Percentiles rank a stretch among this genome's conserved stretches.
These are phyloP conservation scores for Helicolenus hilgendorfi DNA, from an alignment of 2,797 vertebrate species.

Conservation along the genomic window DNA sequence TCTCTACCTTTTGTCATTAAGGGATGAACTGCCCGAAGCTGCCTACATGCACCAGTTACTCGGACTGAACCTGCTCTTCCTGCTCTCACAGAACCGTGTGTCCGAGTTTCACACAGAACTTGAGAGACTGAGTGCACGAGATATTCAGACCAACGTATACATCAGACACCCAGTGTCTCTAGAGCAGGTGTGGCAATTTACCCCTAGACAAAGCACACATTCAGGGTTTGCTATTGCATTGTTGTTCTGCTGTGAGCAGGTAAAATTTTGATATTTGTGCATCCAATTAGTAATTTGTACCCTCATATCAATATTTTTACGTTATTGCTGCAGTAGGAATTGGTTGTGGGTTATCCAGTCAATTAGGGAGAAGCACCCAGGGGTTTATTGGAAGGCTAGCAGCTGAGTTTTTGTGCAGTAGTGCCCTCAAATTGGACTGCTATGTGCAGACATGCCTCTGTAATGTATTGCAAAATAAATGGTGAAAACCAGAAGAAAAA, in stretches of 20 bases:
- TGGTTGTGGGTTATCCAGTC: neutral
- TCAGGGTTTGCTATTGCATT: neutral
- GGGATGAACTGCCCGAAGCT: constrained; percentile 94
- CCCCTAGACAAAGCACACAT: neutral
- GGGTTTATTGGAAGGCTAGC: neutral
- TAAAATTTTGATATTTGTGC: neutral
- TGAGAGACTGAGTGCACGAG: constrained; percentile 94
- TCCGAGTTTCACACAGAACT: constrained; percentile 98
- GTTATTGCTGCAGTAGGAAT: neutral
- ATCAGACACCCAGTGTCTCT: constrained; percentile 97
- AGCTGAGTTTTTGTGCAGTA: neutral
- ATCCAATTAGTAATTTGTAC: neutral
- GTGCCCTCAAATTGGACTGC: neutral
- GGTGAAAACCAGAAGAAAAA: neutral
- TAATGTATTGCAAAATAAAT: neutral
- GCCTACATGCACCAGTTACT: constrained; percentile 96
- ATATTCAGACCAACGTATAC: constrained; percentile 97
- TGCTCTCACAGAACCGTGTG: constrained; percentile 97
- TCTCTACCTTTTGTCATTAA: constrained; percentile 58
- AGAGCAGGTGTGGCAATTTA: constrained; percentile 92
- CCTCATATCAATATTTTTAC: neutral
- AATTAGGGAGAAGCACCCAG: neutral
- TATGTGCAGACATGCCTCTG: neutral
- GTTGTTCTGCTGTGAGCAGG: neutral
- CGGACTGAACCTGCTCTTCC: constrained; percentile 96